Base-by-base conservation (phyloP, 2,113 vertebrate species). In the Brachypodius melanocephalos region DNA sequence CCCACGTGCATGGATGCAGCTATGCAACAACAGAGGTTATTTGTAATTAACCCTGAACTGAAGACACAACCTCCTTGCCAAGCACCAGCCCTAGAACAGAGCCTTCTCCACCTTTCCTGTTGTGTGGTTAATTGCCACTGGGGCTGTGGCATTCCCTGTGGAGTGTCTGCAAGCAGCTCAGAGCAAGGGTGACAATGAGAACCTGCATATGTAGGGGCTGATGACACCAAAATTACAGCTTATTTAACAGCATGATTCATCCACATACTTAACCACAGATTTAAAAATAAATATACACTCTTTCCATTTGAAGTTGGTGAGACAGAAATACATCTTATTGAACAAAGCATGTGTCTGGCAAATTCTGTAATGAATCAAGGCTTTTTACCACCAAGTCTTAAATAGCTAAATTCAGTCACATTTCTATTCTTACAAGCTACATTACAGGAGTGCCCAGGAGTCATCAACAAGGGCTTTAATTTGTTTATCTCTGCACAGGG, bases 121-220 rank as follows among this genome's bases (percentile, higher is more conserved):
- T 61, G 55, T 12, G 21, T 15, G 17, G 52, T 59, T 86, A 86
- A 92, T 90, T 74, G 78, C 51, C 1, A 3, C 54, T 72, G 51
- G 48, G 61, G 14, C 61, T 15, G 6, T 4, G 15, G 46, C 17
- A 49, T n/a, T 72, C 62, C 84, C 68, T 0, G 0, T 31, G 29
- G 69, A 77, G 38, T 17, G 31, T 42, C 52, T 88, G 42, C 42
- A 69, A 7, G 1, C 32, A 38, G 84, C 52, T 62, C 25, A 78
- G 81, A 63, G 54, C 8, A 62, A 57, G 32, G 28, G 18, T 66
- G 49, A 29, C 49, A 61, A 20, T 8, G 6, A 88, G 68, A 72
- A 49, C 24, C 24, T 55, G 29, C 16, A 19, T 12, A 54, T 7
- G 21, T 48, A 36, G 13, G 40, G n/a, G 36, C 40, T 71, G 40